Conservation (phyloP, 2,113 vertebrate species). For the Trogon surrucura region DNA sequence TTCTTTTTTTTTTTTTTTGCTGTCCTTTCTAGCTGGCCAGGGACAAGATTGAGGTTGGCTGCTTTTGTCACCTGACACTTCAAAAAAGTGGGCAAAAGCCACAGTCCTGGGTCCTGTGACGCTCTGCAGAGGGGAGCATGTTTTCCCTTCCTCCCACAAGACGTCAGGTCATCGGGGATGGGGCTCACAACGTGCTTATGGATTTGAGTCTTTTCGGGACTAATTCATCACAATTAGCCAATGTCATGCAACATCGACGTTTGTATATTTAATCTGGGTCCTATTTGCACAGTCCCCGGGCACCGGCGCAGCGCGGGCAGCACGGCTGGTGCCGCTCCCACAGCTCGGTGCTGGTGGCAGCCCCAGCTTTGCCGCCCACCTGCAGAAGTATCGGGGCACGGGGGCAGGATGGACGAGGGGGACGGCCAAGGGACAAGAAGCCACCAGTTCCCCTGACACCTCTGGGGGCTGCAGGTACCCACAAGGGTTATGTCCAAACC, state of each 20-base stretch:
- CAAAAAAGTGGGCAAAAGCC: not conserved
- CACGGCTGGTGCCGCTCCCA: rapidly evolving
- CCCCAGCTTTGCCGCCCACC: not conserved
- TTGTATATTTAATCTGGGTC: not conserved
- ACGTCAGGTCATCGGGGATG: rapidly evolving
- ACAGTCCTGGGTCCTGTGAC: rapidly evolving
- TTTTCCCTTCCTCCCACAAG: not conserved
- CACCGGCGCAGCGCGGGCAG: rapidly evolving
- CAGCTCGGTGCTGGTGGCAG: not conserved
- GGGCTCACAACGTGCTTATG: rapidly evolving
- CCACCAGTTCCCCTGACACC: not conserved
- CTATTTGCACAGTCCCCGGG: no score
- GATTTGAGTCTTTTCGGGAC: not conserved
- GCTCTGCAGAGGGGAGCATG: no score
- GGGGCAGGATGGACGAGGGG: rapidly evolving
- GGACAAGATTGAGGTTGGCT: not conserved
- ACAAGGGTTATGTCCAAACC: no score
- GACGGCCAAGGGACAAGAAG: not conserved
- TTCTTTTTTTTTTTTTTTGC: not conserved
- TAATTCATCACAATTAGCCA: not conserved
- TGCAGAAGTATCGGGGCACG: not conserved
- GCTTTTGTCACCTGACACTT: not conserved
- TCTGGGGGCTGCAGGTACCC: no score
- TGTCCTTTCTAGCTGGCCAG: not conserved
- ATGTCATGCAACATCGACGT: rapidly evolving